Percentiles rank a stretch among this genome's conserved stretches.
phyloP scores from a whole-genome alignment of 2,797 vertebrate species.

The Psittacula echo region DNA sequence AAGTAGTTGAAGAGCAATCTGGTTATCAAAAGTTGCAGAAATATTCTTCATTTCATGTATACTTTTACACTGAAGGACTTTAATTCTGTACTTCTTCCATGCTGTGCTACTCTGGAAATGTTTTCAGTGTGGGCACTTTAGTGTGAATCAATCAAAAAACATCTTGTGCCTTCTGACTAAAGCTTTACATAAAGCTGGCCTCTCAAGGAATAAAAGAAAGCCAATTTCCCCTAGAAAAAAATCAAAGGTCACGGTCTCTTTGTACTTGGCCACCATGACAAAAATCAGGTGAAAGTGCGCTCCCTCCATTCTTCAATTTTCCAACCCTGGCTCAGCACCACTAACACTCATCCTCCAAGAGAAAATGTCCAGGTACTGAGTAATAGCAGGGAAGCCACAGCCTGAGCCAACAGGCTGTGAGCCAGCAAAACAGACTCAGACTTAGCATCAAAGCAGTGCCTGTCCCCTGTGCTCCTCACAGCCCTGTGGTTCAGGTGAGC shows the following conservation, averaged over 20 bases:
- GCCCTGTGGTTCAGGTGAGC: neutral
- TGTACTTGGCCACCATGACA: neutral
- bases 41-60: neutral
- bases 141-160: neutral
- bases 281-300: neutral
- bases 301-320: neutral
- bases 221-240: neutral
- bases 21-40: neutral
- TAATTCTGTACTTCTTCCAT: neutral
- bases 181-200: neutral
- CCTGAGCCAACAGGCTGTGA: neutral
- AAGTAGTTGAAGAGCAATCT: neutral
- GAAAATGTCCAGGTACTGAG: neutral
- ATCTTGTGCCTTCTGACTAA: neutral
- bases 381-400: neutral
- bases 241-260: neutral
- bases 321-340: neutral
- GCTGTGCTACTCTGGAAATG: neutral
- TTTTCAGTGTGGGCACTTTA: constrained; percentile 5
- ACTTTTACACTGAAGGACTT: neutral
- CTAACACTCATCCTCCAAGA: neutral
- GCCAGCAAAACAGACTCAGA: neutral
- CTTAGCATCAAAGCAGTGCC: neutral
- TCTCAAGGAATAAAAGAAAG: neutral
- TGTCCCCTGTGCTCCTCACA: neutral